Evolutionary conservation across 1,140 invertebrate genomes (phyloP).

Genomic region (Drosophila orena): DNA sequence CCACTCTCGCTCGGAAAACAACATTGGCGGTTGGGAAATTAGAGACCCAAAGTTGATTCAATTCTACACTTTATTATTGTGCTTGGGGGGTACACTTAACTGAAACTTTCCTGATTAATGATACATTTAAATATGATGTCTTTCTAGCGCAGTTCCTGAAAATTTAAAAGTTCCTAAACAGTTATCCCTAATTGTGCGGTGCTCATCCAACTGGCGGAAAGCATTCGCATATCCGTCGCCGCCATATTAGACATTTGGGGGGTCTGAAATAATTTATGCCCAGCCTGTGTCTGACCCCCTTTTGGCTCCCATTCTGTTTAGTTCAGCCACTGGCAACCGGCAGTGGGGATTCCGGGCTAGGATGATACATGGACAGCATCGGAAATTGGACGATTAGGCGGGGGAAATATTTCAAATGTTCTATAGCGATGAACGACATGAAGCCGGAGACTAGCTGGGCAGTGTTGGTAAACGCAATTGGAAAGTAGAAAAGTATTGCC

Average conservation of each 20-base stretch:
- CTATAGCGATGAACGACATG: conserved; percentile 17
- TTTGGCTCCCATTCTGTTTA: not conserved
- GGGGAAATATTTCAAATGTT: conserved; percentile 13
- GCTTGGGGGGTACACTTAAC: not conserved
- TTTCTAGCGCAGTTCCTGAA: no score
- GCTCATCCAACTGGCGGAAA: conserved; percentile 21
- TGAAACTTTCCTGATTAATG: not conserved
- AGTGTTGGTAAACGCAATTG: conserved; percentile 15
- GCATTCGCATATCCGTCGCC: conserved; percentile 63
- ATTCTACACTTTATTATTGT: not conserved
- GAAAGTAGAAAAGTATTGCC: conserved; percentile 7
- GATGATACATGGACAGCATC: conserved; percentile 33
- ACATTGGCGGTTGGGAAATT: conserved; percentile 5
- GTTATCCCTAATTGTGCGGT: not conserved
- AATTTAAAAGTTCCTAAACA: not conserved
- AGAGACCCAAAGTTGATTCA: not conserved
- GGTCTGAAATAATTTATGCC: conserved; percentile 76
- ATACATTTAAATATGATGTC: not conserved
- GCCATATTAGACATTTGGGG: conserved; percentile 68
- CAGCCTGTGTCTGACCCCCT: conserved; percentile 18
- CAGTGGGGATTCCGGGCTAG: conserved; percentile 17
- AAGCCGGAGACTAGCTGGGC: not conserved
- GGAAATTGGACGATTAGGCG: conserved; percentile 46
- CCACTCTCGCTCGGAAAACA: not conserved
- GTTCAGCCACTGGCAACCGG: conserved; percentile 14